Base-by-base conservation (phyloP, 2,888 invertebrate genomes). In the Sesamia inferens region DNA sequence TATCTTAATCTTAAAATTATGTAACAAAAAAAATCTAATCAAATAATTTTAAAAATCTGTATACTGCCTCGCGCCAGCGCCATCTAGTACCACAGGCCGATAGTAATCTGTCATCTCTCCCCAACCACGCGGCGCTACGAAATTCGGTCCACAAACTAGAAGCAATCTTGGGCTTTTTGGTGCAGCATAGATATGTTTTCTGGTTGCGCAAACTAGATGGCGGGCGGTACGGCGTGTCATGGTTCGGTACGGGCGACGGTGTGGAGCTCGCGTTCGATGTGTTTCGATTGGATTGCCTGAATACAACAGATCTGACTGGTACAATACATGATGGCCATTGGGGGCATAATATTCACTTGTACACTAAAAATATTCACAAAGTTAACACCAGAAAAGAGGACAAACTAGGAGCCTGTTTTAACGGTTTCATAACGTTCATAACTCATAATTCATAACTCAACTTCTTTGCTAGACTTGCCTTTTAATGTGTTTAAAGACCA, bases 51-150 rank as follows among this genome's bases (percentile, higher is more conserved):
- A 97, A 89, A 96, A 97, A 91, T 97, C 97, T 55, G 97, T 95
- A 88, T 95, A 97, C 1, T 65, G 71, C 10, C 76, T 69, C 11
- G 67, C 72, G 11, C 94, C 94, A 87, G 94, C 94, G 90, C 96
- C 97, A 90, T 97, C 97, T 94, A 98, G 98, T 79, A 97, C 97
- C 59, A 98, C 97, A 0, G 98, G 98, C 75, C 97, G 96, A 94
- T 98, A 98, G 82, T 97, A 97, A 65, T 97, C 97, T 84, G 97
- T 96, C 86, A 97, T 96, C 85, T 97, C 97, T 19, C 97, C 97
- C 98, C 98, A 98, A 1, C 98, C 98, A 51, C 98, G 97, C 8
- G 98, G 98, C 51, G 98, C 98, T 0, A 98, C 98, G 93, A 98
- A 98, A 88, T 98, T 98, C 42, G 97, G 97, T 57, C 96, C 95